These are phyloP conservation scores for Drosophila ironensis DNA, from an alignment of 1,140 invertebrate genomes.

Conservation along the genomic window DNA sequence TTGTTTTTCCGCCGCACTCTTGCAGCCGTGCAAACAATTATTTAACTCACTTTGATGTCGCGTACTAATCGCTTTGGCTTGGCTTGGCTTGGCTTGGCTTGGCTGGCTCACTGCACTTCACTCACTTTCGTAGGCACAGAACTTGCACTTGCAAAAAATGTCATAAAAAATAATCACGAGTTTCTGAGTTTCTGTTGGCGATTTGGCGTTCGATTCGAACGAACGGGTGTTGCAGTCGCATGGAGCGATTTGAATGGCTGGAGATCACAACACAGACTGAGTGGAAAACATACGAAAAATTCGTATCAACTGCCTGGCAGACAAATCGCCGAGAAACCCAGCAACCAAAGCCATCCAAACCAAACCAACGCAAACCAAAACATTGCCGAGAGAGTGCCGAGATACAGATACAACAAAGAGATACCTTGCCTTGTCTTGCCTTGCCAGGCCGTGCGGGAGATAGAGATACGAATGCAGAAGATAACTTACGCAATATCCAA, in stretches of 20 bases:
- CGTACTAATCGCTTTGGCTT: background rate
- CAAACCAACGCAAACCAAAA: conserved; percentile 37
- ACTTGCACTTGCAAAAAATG: background rate
- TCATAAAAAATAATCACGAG: background rate
- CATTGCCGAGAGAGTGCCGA: conserved; percentile 41
- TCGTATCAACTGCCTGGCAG: conserved; percentile 59
- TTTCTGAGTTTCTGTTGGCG: background rate
- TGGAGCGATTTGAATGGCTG: conserved; percentile 55
- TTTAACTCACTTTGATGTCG: too few species aligned
- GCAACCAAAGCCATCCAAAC: too few species aligned
- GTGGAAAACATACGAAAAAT: conserved; percentile 70
- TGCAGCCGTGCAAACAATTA: too few species aligned
- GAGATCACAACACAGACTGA: conserved; percentile 76
- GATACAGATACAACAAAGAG: conserved; percentile 4
- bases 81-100: background rate
- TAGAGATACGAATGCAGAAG: conserved; percentile 31
- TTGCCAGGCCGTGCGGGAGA: too few species aligned
- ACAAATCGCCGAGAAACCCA: conserved; percentile 32
- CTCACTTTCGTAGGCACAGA: conserved; percentile 3
- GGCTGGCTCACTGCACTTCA: background rate
- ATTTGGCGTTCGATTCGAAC: background rate
- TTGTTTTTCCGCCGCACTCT: too few species aligned
- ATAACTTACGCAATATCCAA: conserved; percentile 71
- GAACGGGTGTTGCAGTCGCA: background rate
- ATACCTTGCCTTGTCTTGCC: too few species aligned